Conservation (phyloP, 2,113 vertebrate genomes). For the Dermatemys mawii region DNA sequence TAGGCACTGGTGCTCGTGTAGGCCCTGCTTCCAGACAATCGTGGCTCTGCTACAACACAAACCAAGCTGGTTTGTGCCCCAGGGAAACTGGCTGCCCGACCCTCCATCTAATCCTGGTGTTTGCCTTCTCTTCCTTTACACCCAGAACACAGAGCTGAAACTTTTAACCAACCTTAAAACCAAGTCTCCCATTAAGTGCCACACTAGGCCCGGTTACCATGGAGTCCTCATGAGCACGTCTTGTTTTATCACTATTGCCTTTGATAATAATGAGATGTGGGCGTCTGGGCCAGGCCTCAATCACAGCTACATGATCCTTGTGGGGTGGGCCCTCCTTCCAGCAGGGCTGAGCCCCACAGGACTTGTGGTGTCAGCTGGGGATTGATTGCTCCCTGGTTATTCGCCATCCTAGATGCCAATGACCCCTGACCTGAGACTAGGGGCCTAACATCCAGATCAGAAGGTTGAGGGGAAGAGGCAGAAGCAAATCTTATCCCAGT, state of each 20-base stretch:
- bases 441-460: neutral
- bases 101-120: too few species aligned
- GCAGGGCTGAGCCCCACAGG: neutral
- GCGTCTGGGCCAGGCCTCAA: too few species aligned
- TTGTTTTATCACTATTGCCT: slow-evolving; percentile 18
- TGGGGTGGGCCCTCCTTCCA: too few species aligned
- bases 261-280: too few species aligned
- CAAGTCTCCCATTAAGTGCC: slow-evolving; percentile 65
- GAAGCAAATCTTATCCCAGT: neutral
- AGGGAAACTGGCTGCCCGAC: fast-evolving
- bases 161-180: slow-evolving; percentile 64
- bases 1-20: too few species aligned
- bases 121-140: neutral
- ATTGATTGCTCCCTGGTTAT: neutral
- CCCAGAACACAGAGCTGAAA: slow-evolving; percentile 57
- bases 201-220: neutral
- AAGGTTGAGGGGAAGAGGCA: neutral
- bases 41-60: too few species aligned
- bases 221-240: slow-evolving; percentile 61
- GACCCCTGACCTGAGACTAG: neutral
- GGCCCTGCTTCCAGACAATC: too few species aligned
- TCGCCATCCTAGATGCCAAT: neutral
- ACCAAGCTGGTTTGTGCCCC: too few species aligned
- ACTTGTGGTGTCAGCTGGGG: neutral
- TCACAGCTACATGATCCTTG: neutral